Evolutionary conservation across 2,797 vertebrate species (phyloP).

Genomic region (Paramormyrops hopkinsi): DNA sequence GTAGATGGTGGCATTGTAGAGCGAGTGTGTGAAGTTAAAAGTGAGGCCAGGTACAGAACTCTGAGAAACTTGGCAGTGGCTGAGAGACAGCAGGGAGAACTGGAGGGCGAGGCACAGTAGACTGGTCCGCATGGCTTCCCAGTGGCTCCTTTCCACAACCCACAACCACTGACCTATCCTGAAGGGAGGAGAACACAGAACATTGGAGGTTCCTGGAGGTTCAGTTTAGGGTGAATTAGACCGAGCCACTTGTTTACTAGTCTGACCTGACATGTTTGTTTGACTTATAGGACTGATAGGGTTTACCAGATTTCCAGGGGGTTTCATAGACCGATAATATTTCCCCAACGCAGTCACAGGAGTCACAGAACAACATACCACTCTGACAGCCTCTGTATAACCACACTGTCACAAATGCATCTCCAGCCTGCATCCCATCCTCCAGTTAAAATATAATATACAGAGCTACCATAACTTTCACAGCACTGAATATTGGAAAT

Average conservation of each 20-base stretch:
- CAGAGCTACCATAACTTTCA: background rate
- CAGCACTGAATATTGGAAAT: background rate
- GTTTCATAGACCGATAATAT: background rate
- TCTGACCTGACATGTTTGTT: background rate
- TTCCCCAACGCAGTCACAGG: background rate
- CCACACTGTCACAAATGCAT: background rate
- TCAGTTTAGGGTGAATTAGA: background rate
- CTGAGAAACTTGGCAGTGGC: slow-evolving; percentile 46
- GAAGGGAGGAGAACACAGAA: slow-evolving; percentile 41
- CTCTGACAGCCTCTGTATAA: background rate
- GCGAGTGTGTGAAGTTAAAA: slow-evolving; percentile 73
- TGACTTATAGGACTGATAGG: background rate
- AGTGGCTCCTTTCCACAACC: slow-evolving; percentile 70
- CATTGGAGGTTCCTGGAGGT: background rate
- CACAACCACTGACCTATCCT: slow-evolving; percentile 77
- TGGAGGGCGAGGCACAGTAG: slow-evolving; percentile 58
- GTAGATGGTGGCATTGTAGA: slow-evolving; percentile 83
- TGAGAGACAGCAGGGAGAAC: slow-evolving; percentile 46
- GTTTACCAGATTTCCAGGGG: background rate
- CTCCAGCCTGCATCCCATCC: background rate
- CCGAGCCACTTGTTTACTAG: background rate
- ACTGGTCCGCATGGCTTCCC: slow-evolving; percentile 66
- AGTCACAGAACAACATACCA: background rate
- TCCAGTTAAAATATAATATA: background rate
- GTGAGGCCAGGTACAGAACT: slow-evolving; percentile 41